Evolutionary conservation across 92 coral and sea anemone species (phyloP).

Genomic region (Porites divaricata): DNA sequence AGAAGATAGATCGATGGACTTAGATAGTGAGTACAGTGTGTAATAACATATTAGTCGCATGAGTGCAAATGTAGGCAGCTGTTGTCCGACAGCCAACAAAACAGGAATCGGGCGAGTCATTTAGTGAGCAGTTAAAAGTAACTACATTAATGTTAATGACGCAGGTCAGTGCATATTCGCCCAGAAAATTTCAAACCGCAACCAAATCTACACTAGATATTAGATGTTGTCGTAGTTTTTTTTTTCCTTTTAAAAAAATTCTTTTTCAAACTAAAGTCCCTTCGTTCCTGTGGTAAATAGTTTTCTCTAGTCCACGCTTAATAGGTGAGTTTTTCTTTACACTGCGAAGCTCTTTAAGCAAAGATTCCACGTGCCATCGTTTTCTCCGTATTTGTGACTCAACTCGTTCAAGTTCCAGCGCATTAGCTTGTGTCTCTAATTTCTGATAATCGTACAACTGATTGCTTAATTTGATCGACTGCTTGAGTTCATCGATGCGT

Average conservation of each 20-base stretch:
- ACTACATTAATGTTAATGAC: too few relatives aligned
- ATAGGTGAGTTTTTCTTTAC: neutral
- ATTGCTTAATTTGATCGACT: constrained; percentile 62
- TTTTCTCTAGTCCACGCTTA: neutral
- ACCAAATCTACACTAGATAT: neutral
- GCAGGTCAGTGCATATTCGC: too few relatives aligned
- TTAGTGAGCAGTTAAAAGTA: too few relatives aligned
- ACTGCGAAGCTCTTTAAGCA: constrained; percentile 61
- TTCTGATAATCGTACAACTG: constrained; percentile 85
- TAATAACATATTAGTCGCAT: too few relatives aligned
- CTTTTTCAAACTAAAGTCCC: constrained; percentile 23
- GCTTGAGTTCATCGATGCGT: constrained; percentile 49
- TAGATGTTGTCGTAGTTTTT: neutral
- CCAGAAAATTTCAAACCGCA: neutral
- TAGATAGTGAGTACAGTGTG: too few relatives aligned
- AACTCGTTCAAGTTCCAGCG: constrained; percentile 52
- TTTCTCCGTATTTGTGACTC: constrained; percentile 76
- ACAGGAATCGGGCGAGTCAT: too few relatives aligned
- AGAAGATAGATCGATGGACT: too few relatives aligned
- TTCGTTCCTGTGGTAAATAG: neutral
- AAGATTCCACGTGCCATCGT: constrained; percentile 84
- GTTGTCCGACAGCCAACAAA: too few relatives aligned
- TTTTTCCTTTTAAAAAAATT: too few relatives aligned
- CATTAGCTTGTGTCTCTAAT: constrained; percentile 64
- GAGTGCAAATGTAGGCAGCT: too few relatives aligned